Conservation (phyloP, 2,113 vertebrate genomes). For the Thomomys bottae region DNA sequence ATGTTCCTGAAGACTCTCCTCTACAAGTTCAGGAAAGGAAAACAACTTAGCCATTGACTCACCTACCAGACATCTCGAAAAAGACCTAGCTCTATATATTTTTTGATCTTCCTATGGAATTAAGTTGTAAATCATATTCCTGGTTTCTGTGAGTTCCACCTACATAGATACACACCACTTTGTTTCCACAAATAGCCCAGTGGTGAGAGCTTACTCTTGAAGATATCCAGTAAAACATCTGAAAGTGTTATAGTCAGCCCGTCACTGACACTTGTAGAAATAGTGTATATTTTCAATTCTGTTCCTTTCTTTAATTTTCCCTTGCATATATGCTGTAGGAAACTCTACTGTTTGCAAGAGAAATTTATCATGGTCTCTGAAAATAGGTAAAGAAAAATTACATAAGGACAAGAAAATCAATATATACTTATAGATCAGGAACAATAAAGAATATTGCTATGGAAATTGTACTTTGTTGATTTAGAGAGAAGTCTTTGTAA, state of each 20-base stretch:
- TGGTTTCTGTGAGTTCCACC: neutral
- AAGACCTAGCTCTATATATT: neutral
- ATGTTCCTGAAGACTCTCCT: neutral
- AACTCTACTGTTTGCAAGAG: neutral
- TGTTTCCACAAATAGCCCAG: neutral
- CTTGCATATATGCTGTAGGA: neutral
- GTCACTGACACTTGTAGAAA: neutral
- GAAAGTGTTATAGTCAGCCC: neutral
- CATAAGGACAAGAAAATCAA: constrained; percentile 28
- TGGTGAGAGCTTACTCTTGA: neutral
- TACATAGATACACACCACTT: rapidly evolving
- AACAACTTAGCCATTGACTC: neutral
- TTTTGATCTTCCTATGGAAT: neutral
- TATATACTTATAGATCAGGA: neutral
- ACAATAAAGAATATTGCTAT: neutral
- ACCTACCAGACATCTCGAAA: neutral
- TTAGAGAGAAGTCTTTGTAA: neutral
- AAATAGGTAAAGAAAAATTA: neutral
- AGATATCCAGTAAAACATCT: neutral
- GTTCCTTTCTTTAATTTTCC: neutral
- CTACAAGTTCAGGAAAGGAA: neutral
- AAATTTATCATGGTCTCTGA: constrained; percentile 1
- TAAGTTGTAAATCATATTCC: neutral
- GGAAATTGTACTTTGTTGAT: neutral
- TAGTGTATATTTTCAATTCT: neutral